Base-by-base conservation (phyloP, 2,113 vertebrate genomes). In the Monopterus albus region DNA sequence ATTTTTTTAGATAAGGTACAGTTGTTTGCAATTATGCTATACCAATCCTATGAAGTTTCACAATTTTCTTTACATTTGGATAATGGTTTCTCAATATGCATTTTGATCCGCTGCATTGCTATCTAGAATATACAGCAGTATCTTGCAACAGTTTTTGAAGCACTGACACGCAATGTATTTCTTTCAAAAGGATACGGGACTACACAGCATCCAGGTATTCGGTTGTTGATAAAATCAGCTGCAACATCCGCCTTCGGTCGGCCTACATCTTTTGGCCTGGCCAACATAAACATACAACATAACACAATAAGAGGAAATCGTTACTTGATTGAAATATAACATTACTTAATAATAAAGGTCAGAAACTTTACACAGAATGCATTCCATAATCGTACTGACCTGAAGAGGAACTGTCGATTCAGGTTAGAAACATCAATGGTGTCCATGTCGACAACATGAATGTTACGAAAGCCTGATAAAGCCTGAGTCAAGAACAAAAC, bases 361-460 rank as follows among this genome's bases (percentile, higher is more conserved):
- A 52, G 5, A 33, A 51, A 47, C 1, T 18, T 17, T 12, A 31
- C 13, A 38, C 11, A 23, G 1, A 36, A 15, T 6, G 7, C 11
- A n/a, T n/a, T n/a, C n/a, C n/a, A 46, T 6, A 20, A 31, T 11
- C 18, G 3, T 18, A 71, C 95, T 95, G 86, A 96, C 97, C 96
- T 94, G 90, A 98, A 98, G 57, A 98, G 93, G 85, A 98, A 98
- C 68, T 98, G 96, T 36, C 96, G 95, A 83, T 98, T 98, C 57
- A 98, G 87, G 77, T 98, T 98, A 63, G 96, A 98, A 79, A 98
- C 90, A 88, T 98, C 96, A 88, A 98, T 96, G 74, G 94, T 97
- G 76, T 98, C 96, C 96, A 98, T 98, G 84, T 98, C 96, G 73
- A 98, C 93, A 23, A 98, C 95, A 84, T 96, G 94, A 84, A 98